Base-by-base conservation (phyloP, 2,888 invertebrate genomes). In the Mesorhabditis spiculigera region DNA sequence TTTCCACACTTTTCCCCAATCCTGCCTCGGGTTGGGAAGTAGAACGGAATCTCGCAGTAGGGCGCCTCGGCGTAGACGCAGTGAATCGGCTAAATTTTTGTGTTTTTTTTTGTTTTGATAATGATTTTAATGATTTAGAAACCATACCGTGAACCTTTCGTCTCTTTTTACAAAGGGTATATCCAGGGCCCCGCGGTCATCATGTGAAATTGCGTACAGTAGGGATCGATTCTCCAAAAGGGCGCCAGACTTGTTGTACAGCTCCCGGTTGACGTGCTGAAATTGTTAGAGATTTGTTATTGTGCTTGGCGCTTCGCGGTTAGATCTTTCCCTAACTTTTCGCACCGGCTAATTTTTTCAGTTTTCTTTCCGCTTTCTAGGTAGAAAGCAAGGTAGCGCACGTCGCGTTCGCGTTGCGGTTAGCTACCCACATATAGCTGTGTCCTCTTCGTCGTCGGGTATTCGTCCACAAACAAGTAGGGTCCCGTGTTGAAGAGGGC, bases 121-220 rank as follows among this genome's bases (percentile, higher is more conserved):
- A 50, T n/a, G 58, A 13, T 50, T 58, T 68, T 16, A 44, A 72
- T 58, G 5, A 41, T 43, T 43, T 63, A 13, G 43, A 63, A 72
- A 3, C 8, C 58, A 13, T 50, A 50, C 58, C 58, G 58, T 50
- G n/a, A 50, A 50, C 66, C 72, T 72, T 5, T 67, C 61, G 66
- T 79, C 78, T 5, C 65, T 65, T 50, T 69, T 74, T 5, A 81
- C 81, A 50, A 80, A 78, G 13, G 81, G 81, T 71, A 81, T 81
- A 65, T 81, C 81, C 63, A 74, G 77, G 5, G 78, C 78, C 64
- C 79, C 78, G 10, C 81, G 70, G 64, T 73, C 73, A 50, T 81
- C 81, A 43, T 77, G 76, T 4, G 81, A 79, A 8, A 79, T 80
- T 3, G 78, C 81, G 67, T 77, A 75, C 50, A 81, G 68, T 6